Conservation (phyloP, 2,113 vertebrate genomes). For the Peromyscus polionotus region DNA sequence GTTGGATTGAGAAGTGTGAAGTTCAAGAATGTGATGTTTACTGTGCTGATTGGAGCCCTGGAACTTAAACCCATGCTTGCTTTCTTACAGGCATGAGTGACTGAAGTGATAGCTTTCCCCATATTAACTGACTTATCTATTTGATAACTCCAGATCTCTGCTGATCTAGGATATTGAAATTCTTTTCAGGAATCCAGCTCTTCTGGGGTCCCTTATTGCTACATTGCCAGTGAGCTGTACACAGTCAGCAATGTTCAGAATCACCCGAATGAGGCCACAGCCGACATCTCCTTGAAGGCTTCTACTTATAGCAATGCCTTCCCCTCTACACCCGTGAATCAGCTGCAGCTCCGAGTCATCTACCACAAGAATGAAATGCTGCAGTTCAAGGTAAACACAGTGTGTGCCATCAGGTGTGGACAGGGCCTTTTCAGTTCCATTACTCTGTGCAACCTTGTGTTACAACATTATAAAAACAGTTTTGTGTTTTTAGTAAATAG, state of each 20-base stretch:
- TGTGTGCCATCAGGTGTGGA: rapidly evolving
- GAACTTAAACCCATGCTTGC: neutral
- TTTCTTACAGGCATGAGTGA: neutral
- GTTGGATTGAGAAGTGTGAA: neutral
- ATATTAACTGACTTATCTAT: neutral
- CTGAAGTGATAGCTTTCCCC: neutral
- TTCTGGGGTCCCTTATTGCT: conserved; percentile 86
- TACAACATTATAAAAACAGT: neutral
- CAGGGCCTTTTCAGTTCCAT: rapidly evolving
- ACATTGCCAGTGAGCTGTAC: conserved; percentile 88
- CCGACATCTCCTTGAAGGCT: conserved; percentile 85
- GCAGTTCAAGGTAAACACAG: conserved; percentile 91
- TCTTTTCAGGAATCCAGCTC: conserved; percentile 79
- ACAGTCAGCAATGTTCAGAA: neutral
- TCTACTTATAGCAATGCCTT: conserved; percentile 65
- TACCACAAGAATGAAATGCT: conserved; percentile 90
- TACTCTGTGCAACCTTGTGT: neutral
- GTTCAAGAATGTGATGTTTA: too few species aligned
- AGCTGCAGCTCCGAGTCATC: conserved; percentile 86
- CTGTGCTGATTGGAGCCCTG: neutral
- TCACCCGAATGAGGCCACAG: conserved; percentile 69
- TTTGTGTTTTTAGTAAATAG: neutral
- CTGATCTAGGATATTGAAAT: neutral
- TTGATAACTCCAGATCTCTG: neutral
- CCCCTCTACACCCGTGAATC: conserved; percentile 86